Percentiles rank a stretch among this genome's conserved stretches.
phyloP scores from a whole-genome alignment of 1,140 invertebrate genomes.

The Teleogryllus occipitalis region DNA sequence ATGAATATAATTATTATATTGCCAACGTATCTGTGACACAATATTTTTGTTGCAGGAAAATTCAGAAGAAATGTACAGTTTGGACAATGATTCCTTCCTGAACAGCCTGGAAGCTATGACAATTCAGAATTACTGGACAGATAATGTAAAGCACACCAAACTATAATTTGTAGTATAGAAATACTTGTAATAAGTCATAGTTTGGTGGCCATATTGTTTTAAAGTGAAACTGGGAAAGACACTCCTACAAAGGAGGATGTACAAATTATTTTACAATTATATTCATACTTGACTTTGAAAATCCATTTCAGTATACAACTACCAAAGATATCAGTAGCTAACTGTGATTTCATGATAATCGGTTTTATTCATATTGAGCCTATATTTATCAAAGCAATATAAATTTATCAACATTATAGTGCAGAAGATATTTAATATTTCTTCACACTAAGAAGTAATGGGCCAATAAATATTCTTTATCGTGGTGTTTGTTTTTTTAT shows the following conservation, averaged over 20 bases:
- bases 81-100: slow-evolving; percentile 85
- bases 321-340: not conserved
- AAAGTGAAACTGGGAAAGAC: no score
- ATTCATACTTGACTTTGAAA: not conserved
- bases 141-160: slow-evolving; percentile 85
- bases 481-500: not conserved
- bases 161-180: slow-evolving; percentile 40
- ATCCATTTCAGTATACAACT: not conserved
- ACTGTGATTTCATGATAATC: not conserved
- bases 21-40: not conserved
- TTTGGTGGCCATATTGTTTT: no score
- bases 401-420: not conserved
- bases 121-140: slow-evolving; percentile 88
- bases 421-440: not conserved
- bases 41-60: slow-evolving; percentile 59
- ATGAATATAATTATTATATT: not conserved
- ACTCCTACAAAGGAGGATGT: not conserved
- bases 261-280: not conserved
- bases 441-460: not conserved
- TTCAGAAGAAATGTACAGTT: slow-evolving; percentile 84
- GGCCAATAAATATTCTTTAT: not conserved
- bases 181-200: not conserved
- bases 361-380: not conserved
- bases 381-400: not conserved
- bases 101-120: slow-evolving; percentile 88